Evolutionary conservation across 92 coral and sea anemone species (phyloP), one percentile per base, ranked within the genome.

Genomic region (Zoanthus solanderi): DNA sequence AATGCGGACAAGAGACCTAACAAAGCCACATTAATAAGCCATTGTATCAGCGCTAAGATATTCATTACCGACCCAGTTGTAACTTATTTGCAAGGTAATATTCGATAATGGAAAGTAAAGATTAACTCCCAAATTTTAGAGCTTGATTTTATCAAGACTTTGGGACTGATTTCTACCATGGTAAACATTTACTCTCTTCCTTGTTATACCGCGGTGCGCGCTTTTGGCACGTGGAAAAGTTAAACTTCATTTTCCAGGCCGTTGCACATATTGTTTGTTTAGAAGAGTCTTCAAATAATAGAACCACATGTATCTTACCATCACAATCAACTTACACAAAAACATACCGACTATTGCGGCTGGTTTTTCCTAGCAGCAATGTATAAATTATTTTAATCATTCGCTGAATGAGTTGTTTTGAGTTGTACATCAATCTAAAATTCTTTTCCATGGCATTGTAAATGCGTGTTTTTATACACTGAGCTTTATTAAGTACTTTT

Each of bases 291-390:
- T 66, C 10, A 50, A 66, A 81, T 46, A 81, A 81, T 66, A 23
- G 85, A 66, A 44, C 76, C 85, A 81, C 85, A 81, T 81, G 85
- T 81, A 65, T 66, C 66, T 80, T 81, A 66, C 52, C 85, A 84
- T 91, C 86, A 91, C 94, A 91, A 88, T 91, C 56, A 78, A 28
- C 72, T 73, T 54, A 54, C 58, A 91, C 94, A 91, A 91, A 84
- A 12, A 75, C 56, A 89, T 88, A 84, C 90, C 94, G 87, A 48
- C 83, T 32, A 17, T 56, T 48, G 79, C 94, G 90, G 92, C 94
- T 85, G 90, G 90, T 88, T 88, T 91, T 53, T 89, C 94, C 79
- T 88, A 76, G 92, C 88, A 91, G 94, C 94, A 85, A 92, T 83
- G 89, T 63, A 81, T 65, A 81, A 81, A 81, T 65, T 65, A 65